Percentiles rank a stretch among this genome's conserved stretches.
Conservation (phyloP, 2,888 invertebrate genomes). For the Abscondita cerata region DNA sequence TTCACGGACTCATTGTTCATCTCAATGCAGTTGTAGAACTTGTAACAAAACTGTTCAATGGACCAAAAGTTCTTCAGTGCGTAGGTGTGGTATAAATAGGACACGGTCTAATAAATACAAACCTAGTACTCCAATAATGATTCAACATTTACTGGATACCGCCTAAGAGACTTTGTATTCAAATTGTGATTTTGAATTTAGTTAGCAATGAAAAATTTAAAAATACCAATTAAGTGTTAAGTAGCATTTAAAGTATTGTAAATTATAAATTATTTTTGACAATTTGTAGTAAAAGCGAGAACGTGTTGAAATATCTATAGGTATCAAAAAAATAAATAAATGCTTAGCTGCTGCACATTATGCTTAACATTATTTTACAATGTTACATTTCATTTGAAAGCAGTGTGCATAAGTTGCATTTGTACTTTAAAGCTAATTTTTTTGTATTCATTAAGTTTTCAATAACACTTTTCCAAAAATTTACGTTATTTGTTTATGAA, state of each 20-base stretch:
- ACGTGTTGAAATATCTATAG: constrained; percentile 4
- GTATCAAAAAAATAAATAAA: neutral
- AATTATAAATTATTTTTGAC: constrained; percentile 32
- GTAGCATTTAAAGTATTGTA: constrained; percentile 26
- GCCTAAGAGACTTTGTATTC: constrained; percentile 38
- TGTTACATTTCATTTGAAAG: no score
- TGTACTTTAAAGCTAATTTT: no score
- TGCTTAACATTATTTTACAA: no score
- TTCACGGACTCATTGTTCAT: constrained; percentile 18
- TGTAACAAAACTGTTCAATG: constrained; percentile 35
- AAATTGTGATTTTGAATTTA: constrained; percentile 30
- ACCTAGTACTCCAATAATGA: constrained; percentile 49
- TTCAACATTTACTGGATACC: constrained; percentile 52
- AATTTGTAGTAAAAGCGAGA: constrained; percentile 21
- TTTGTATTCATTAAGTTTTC: no score
- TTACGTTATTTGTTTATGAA: no score
- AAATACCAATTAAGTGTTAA: constrained; percentile 24
- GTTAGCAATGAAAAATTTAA: constrained; percentile 18
- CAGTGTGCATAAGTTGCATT: no score
- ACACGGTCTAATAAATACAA: constrained; percentile 37
- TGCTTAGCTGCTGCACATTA: constrained; percentile 8
- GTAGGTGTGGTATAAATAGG: constrained; percentile 44
- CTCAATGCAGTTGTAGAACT: constrained; percentile 21
- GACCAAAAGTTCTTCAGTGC: constrained; percentile 36
- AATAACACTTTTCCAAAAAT: no score